A percentile compares a stretch with the other conserved stretches of the same genome.
Evolutionary conservation across 1,140 invertebrate species (phyloP).

Genomic region (Plodia interpunctella): DNA sequence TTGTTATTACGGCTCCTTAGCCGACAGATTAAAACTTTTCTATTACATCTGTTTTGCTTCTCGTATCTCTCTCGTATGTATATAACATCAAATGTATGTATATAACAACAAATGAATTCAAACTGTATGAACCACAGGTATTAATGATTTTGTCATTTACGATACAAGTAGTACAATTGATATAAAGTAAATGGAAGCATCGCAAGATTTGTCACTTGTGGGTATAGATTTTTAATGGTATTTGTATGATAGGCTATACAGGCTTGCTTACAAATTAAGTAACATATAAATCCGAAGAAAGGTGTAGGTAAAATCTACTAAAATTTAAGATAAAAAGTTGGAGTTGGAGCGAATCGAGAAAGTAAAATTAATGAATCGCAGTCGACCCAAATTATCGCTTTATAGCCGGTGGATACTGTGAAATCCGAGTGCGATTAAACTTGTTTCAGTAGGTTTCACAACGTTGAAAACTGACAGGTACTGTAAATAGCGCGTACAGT

Average conservation of each 20-base stretch:
- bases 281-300: background rate
- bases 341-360: slow-evolving; percentile 20
- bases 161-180: too few species aligned
- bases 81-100: too few species aligned
- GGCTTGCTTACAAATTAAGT: too few species aligned
- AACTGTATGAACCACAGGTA: too few species aligned
- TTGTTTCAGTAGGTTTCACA: slow-evolving; percentile 6
- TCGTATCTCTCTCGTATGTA: too few species aligned
- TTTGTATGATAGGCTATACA: too few species aligned
- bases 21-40: too few species aligned
- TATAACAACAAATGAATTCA: too few species aligned
- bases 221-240: background rate
- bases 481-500: background rate
- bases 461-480: background rate
- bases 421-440: slow-evolving; percentile 33
- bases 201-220: too few species aligned
- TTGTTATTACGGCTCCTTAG: background rate
- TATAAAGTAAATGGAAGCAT: too few species aligned
- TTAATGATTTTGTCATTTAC: too few species aligned
- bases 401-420: slow-evolving; percentile 25
- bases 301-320: background rate
- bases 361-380: slow-evolving; percentile 39
- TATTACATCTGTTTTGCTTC: too few species aligned
- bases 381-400: slow-evolving; percentile 45
- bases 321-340: slow-evolving; percentile 9